Percentiles rank a stretch among this genome's conserved stretches.
These are phyloP conservation scores for Campoplex nolae DNA, from an alignment of 2,888 invertebrate genomes.

Conservation along the genomic window DNA sequence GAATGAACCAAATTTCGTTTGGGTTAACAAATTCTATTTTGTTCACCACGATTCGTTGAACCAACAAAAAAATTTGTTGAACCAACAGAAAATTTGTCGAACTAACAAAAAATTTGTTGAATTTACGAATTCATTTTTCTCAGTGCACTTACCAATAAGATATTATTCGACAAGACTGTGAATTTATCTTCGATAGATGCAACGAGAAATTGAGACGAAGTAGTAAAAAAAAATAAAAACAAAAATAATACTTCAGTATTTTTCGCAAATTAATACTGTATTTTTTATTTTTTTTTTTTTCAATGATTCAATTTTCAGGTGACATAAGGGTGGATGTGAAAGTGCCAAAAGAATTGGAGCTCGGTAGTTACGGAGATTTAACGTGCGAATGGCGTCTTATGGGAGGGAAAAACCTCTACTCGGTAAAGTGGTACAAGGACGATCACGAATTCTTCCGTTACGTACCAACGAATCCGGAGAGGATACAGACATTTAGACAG, in stretches of 20 bases:
- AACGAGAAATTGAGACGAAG: no score
- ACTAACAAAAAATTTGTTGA: no score
- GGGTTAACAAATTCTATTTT: no score
- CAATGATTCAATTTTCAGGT: conserved; percentile 47
- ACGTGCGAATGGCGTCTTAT: conserved; percentile 76
- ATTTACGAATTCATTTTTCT: no score
- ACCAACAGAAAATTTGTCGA: no score
- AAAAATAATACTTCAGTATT: not conserved
- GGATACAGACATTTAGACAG: conserved; percentile 74
- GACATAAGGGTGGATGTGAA: conserved; percentile 75
- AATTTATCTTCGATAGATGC: no score
- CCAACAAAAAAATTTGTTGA: no score
- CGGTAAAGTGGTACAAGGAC: conserved; percentile 81
- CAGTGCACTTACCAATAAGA: no score
- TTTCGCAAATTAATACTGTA: not conserved
- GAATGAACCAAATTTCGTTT: no score
- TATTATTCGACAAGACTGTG: no score
- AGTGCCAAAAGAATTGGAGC: conserved; percentile 77
- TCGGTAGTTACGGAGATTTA: conserved; percentile 73
- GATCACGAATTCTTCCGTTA: conserved; percentile 81
- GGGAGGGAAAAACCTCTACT: conserved; percentile 75
- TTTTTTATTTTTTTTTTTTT: not conserved
- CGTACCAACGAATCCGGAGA: conserved; percentile 74
- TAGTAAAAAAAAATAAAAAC: no score
- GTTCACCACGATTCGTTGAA: no score